Evolutionary conservation across 1,140 invertebrate species (phyloP), one percentile per base, ranked within the genome.

Genomic region (Habropoda laboriosa): DNA sequence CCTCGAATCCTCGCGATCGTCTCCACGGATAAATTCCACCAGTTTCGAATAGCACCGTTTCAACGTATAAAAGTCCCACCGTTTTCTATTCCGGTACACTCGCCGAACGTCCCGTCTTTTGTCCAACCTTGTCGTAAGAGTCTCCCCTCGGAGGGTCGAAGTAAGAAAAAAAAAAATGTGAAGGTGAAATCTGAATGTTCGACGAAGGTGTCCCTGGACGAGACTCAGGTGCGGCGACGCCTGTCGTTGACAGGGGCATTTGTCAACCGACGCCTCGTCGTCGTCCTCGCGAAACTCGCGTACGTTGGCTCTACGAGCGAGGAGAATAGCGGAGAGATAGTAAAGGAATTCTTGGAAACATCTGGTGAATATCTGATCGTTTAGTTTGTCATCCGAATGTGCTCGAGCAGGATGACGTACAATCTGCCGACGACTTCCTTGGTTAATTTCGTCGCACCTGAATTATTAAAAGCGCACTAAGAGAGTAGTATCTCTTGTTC

Each of bases 141-240:
- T 49, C 47, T 5, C 67, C n/a, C 16, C n/a, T n/a, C n/a, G 21
- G 3, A n/a, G 42, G 40, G 30, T 5, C 4, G 18, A 13, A 3
- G 42, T 21, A 32, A 3, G 27, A 30, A 55, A 58, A 76, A 64
- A 77, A 79, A 66, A n/a, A n/a, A n/a, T n/a, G n/a, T n/a, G n/a
- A n/a, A n/a, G n/a, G n/a, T n/a, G 42, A 57, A 75, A 84, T 86
- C 40, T 57, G 72, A 70, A 57, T n/a, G 49, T n/a, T 74, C 45
- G 32, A 66, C 60, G 66, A 16, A 27, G 73, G 55, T 21, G 73
- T 85, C 67, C 67, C 42, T 24, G 67, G 73, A 47, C 57, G 63
- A 55, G 83, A 58, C 83, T 74, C 83, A 86, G 83, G 83, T 86
- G 83, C 68, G 40, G 35, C 83, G 49, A 73, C 53, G 45, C 73